Evolutionary conservation across 2,113 vertebrate species (phyloP), one percentile per base, ranked within the genome.

Genomic region (Pangasianodon hypophthalmus): DNA sequence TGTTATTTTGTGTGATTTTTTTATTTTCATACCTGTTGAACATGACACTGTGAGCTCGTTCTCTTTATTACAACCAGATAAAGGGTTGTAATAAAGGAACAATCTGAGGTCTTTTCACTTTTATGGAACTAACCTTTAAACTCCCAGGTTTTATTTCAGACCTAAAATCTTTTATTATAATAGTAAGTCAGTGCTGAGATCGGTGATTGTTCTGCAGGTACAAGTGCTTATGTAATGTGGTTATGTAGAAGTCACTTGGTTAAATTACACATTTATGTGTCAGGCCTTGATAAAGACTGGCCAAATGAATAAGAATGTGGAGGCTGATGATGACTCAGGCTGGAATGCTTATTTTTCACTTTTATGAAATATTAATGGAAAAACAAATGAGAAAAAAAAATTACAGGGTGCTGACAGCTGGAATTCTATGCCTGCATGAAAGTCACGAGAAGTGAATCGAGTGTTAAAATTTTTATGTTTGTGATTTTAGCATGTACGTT

Each of bases 341-440:
- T 75, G 29, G 44, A 62, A 67, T 88, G 37, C 44, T 87, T 56
- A 41, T 62, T 81, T 67, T 88, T 50, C 19, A 37, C 46, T 64
- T 88, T 80, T 88, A 60, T 88, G 21, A 64, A 60, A 84, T 60
- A 84, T 84, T 84, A 41, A 84, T 14, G 7, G 29, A 54, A 82
- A 82, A 88, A 48, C 2, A 10, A 79, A 11, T 62, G n/a, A 29
- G 14, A 21, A 37, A 37, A 18, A 21, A 87, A n/a, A 82, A 81
- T 52, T 82, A 52, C 9, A 58, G 52, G n/a, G 4, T 56, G 52
- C n/a, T 60, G 81, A 82, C 29, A 82, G 81, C 64, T 73, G 26
- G 13, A 50, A 62, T 46, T 85, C 58, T 85, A 37, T 4, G 37
- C 21, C n/a, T 19, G 32, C 32, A 56, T 75, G 19, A 75, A 24